Percentiles rank a stretch among this genome's conserved stretches.
phyloP scores from a whole-genome alignment of 1,140 invertebrate genomes.

The Anagrus nilaparvatae region DNA sequence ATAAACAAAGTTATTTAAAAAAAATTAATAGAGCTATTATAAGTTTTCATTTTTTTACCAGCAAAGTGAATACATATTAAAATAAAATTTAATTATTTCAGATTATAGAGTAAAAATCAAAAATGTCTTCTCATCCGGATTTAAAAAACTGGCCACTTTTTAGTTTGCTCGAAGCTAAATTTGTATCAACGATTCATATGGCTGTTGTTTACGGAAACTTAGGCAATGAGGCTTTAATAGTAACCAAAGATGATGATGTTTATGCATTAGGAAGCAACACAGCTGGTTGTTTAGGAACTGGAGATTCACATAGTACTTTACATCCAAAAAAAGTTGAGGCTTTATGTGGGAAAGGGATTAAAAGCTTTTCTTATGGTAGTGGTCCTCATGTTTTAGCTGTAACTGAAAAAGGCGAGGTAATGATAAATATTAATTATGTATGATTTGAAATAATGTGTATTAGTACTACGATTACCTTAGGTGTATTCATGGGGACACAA shows the following conservation, averaged over 20 bases:
- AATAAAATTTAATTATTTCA: no score
- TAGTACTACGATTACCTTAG: slow-evolving; percentile 13
- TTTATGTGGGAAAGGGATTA: slow-evolving; percentile 49
- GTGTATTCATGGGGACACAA: slow-evolving; percentile 60
- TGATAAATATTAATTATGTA: not conserved
- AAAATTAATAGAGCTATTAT: no score
- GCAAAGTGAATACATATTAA: no score
- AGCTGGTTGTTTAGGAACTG: slow-evolving; percentile 51
- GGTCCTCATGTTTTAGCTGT: slow-evolving; percentile 57
- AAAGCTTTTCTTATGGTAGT: slow-evolving; percentile 54
- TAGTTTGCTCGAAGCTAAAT: slow-evolving; percentile 45
- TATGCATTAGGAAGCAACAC: slow-evolving; percentile 53
- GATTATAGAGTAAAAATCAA: no score
- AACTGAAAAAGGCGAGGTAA: slow-evolving; percentile 47
- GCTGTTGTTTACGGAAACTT: slow-evolving; percentile 52
- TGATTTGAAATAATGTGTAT: not conserved
- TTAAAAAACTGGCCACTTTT: slow-evolving; percentile 55
- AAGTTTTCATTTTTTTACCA: no score
- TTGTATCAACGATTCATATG: slow-evolving; percentile 44
- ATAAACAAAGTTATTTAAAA: no score
- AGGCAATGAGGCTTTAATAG: slow-evolving; percentile 55
- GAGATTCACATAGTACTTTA: slow-evolving; percentile 46
- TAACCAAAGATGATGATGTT: slow-evolving; percentile 52
- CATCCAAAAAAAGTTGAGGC: slow-evolving; percentile 48
- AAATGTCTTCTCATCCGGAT: slow-evolving; percentile 32